These are phyloP conservation scores for Aphaenogaster rudis DNA, from an alignment of 1,140 invertebrate genomes.

Conservation along the genomic window DNA sequence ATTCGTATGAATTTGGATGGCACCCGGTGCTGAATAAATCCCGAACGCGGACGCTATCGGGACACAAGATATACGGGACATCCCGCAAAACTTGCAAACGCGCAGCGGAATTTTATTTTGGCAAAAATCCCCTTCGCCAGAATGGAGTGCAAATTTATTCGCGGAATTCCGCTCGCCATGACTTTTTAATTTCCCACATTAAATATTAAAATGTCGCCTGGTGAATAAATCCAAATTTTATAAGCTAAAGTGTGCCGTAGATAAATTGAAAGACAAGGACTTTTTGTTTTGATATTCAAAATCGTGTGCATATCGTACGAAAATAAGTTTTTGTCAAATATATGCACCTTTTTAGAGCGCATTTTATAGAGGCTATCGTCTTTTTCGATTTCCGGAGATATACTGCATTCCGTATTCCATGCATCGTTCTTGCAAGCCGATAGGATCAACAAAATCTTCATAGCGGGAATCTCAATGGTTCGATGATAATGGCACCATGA, in stretches of 20 bases:
- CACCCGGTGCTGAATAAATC: constrained; percentile 67
- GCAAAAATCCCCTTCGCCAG: constrained; percentile 3
- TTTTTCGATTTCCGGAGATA: constrained; percentile 17
- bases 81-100: constrained; percentile 38
- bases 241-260: too few species aligned
- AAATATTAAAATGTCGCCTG: constrained; percentile 12
- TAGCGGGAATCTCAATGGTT: not conserved
- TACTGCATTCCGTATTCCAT: constrained; percentile 12
- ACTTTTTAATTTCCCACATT: constrained; percentile 29
- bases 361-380: not conserved
- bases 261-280: not conserved
- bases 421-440: constrained; percentile 15
- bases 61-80: constrained; percentile 49
- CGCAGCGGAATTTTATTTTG: constrained; percentile 46
- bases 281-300: not conserved
- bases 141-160: constrained; percentile 45
- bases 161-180: not conserved
- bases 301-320: not conserved
- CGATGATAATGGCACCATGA: not conserved
- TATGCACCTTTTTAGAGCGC: not conserved
- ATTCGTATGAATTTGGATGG: constrained; percentile 66
- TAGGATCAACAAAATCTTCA: constrained; percentile 21
- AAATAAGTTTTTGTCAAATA: not conserved
- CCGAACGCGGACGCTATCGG: constrained; percentile 39
- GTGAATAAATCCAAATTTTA: not conserved